Evolutionary conservation across 2,113 vertebrate species (phyloP), one percentile per base, ranked within the genome.

Genomic region (Lontra canadensis): DNA sequence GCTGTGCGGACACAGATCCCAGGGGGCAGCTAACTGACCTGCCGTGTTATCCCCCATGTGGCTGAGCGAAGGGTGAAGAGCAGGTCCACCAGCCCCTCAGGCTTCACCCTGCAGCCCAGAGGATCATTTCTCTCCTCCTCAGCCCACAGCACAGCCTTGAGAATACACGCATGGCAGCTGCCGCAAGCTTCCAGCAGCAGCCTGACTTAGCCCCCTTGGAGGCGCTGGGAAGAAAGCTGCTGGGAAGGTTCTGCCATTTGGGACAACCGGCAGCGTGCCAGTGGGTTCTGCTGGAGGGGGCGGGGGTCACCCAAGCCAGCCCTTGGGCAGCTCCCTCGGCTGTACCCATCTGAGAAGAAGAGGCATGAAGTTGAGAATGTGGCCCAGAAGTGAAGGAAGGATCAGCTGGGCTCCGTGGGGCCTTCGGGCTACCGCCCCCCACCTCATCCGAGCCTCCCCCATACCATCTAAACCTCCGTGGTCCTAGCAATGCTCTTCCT

Each of bases 371-470:
- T 4, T 9, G 11, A 49, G 25, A 5, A 6, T 18, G 47, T 78
- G n/a, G 67, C 8, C 34, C 74, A 31, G 92, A 31, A 17, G 21
- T 0, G 1, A 29, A 90, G 49, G 29, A 25, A 74, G 18, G 26
- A 63, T 13, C 10, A 34, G 47, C 6, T 29, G 9, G 20, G 20
- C 14, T 14, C 44, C 26, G 2, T 21, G 44, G 0, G 6, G 4
- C 1, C 3, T 13, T 65, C 42, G 2, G 0, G 36, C 55, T 3
- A 2, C 11, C 34, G 7, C 25, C 0, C 15, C 17, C 13, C 3
- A 0, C 52, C 34, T 2, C 12, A 10, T 0, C 29, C 69, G 57
- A 13, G 44, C 73, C 20, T 55, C 20, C 29, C 61, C 74, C 11
- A 42, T 4, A 1, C 0, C 26, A 20, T 25, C 31, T 29, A n/a